These are phyloP conservation scores for Clunio marinus DNA, from an alignment of 2,888 invertebrate species.

Conservation along the genomic window DNA sequence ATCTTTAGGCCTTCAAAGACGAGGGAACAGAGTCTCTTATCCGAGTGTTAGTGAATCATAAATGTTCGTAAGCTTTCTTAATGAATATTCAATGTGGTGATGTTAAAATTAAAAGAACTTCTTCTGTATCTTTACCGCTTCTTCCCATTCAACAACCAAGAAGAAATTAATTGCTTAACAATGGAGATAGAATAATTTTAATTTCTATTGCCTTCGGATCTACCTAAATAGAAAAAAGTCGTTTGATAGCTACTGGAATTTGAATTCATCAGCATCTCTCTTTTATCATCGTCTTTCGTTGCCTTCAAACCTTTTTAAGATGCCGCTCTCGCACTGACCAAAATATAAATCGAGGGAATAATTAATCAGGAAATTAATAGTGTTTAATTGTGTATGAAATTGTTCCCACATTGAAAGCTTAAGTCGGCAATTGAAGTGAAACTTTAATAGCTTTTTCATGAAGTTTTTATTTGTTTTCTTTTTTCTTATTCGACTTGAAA, in stretches of 20 bases:
- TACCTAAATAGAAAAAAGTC: not conserved
- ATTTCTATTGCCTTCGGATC: not conserved
- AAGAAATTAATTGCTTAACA: slow-evolving; percentile 11
- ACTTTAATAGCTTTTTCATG: too few relatives aligned
- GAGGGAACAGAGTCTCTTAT: too few relatives aligned
- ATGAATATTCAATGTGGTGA: slow-evolving; percentile 15
- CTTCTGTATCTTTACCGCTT: too few relatives aligned
- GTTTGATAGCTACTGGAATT: not conserved
- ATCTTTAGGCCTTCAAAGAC: too few relatives aligned
- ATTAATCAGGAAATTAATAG: not conserved
- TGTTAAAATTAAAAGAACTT: not conserved
- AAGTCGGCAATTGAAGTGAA: too few relatives aligned
- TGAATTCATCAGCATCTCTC: not conserved
- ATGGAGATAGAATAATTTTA: not conserved
- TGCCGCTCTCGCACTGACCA: too few relatives aligned
- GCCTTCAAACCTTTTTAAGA: not conserved
- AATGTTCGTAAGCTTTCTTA: not conserved
- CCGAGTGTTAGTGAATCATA: too few relatives aligned
- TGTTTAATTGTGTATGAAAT: not conserved
- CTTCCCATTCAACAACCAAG: too few relatives aligned
- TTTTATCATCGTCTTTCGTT: not conserved
- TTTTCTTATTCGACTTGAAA: too few relatives aligned
- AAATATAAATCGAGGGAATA: not conserved
- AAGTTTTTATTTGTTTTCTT: too few relatives aligned
- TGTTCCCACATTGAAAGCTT: not conserved